Conservation (phyloP, 2,113 vertebrate species). For the Barbus barbus region DNA sequence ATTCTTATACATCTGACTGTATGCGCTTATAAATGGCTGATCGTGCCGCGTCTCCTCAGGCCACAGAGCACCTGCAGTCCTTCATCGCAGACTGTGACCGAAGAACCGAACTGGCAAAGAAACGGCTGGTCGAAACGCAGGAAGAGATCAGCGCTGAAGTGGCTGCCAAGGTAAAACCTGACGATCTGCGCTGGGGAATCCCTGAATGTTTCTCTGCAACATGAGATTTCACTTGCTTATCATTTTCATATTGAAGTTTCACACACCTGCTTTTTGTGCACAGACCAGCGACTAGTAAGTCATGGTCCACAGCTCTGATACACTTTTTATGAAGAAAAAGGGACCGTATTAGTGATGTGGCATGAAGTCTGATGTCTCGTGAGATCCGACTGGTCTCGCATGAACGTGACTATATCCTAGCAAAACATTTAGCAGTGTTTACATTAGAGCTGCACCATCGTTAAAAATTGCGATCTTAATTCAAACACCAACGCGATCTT, state of each 20-base stretch:
- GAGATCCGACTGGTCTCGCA: too few species aligned
- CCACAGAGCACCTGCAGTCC: constrained; percentile 96
- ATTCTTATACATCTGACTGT: neutral
- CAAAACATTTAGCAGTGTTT: too few species aligned
- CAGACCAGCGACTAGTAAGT: neutral
- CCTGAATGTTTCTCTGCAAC: too few species aligned
- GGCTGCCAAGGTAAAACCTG: constrained; percentile 86
- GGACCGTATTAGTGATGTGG: too few species aligned
- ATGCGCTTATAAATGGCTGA: constrained; percentile 1
- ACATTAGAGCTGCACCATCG: too few species aligned
- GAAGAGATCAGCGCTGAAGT: constrained; percentile 99
- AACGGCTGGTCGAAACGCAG: constrained; percentile 95
- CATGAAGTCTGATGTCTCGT: too few species aligned
- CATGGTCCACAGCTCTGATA: constrained; percentile 6
- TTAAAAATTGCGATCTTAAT: too few species aligned
- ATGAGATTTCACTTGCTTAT: neutral
- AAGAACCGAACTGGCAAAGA: constrained; percentile 96
- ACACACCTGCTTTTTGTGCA: constrained; percentile 3
- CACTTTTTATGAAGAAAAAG: neutral
- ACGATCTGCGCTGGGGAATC: neutral
- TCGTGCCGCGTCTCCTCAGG: constrained; percentile 69
- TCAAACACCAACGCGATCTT: too few species aligned
- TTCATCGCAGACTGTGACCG: constrained; percentile 98
- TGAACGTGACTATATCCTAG: too few species aligned
- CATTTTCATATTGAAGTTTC: neutral